Base-by-base conservation (phyloP, 2,113 vertebrate genomes). In the Potamarius usumacintae region DNA sequence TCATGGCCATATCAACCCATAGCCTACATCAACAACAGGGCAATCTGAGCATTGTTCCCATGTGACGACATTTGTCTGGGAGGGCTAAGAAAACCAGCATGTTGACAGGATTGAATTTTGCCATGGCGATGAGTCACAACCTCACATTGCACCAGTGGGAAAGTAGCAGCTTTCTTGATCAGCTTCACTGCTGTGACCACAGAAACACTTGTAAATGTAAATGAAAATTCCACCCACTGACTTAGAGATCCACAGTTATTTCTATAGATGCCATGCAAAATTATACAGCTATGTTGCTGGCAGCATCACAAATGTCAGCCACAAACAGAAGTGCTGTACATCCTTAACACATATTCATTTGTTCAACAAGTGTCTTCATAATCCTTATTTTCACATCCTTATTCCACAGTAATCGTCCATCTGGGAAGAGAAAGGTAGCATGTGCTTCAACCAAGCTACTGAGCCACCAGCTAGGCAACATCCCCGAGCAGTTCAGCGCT, bases 1-100 rank as follows among this genome's bases (percentile, higher is more conserved):
- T 94, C 92, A 90, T 82, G 83, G 87, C 65, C 89, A 42, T 89
- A 89, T 91, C 89, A 92, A 87, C 86, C 85, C 86, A 18, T 86
- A 92, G 91, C 91, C 91, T 78, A 90, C 87, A 92, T 88, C 85
- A 72, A 83, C 77, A 77, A 85, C 84, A 85, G 85, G 22, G 58
- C 65, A 30, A 55, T 60, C 82, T 69, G 55, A 65, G 79, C 10
- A 71, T 72, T 30, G 69, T 63, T 84, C 82, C 87, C 83, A 76
- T 50, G 88, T n/a, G 81, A 55, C 22, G 57, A 67, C 27, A 69
- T 78, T 85, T 86, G 84, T 84, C 81, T 77, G 58, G 84, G 57
- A 63, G 62, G 71, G 72, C 55, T 77, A 60, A 82, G 82, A 89
- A 85, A 78, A 25, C 34, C 0, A 72, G 76, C 58, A 53, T 77